These are phyloP conservation scores for Dunckerocampus dactyliophorus DNA, from an alignment of 2,113 vertebrate species.

Conservation along the genomic window DNA sequence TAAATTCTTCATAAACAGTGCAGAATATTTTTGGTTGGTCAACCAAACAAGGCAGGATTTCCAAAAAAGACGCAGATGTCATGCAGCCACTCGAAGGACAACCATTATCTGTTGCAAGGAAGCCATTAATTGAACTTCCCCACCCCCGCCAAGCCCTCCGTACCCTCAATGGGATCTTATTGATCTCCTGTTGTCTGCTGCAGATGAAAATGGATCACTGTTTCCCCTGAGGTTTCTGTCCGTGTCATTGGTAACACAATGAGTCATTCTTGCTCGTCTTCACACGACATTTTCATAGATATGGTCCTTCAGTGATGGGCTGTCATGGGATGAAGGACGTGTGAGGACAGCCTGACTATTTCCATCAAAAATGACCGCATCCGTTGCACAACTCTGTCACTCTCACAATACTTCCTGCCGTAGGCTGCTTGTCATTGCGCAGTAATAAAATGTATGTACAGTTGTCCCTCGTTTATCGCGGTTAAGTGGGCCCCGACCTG, in stretches of 20 bases:
- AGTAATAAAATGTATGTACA: too few relatives aligned
- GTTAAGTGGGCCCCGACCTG: too few relatives aligned
- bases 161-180: constrained; percentile 57
- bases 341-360: constrained; percentile 9
- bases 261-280: constrained; percentile 51
- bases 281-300: constrained; percentile 62
- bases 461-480: too few relatives aligned
- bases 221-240: constrained; percentile 50
- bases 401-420: too few relatives aligned
- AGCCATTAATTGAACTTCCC: constrained; percentile 33
- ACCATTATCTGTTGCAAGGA: constrained; percentile 11
- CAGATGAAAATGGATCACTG: constrained; percentile 79
- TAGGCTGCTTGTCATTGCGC: too few relatives aligned
- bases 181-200: constrained; percentile 69
- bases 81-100: neutral
- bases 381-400: constrained; percentile 5
- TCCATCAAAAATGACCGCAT: constrained; percentile 39
- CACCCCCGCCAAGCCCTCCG: constrained; percentile 10
- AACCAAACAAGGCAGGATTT: neutral
- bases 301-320: constrained; percentile 8
- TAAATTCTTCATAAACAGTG: too few relatives aligned
- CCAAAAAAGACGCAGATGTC: neutral
- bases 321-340: constrained; percentile 1
- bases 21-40: neutral
- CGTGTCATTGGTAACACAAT: constrained; percentile 74